Evolutionary conservation across 2,888 invertebrate species (phyloP).

Genomic region (Hydroisotoma schaefferi): DNA sequence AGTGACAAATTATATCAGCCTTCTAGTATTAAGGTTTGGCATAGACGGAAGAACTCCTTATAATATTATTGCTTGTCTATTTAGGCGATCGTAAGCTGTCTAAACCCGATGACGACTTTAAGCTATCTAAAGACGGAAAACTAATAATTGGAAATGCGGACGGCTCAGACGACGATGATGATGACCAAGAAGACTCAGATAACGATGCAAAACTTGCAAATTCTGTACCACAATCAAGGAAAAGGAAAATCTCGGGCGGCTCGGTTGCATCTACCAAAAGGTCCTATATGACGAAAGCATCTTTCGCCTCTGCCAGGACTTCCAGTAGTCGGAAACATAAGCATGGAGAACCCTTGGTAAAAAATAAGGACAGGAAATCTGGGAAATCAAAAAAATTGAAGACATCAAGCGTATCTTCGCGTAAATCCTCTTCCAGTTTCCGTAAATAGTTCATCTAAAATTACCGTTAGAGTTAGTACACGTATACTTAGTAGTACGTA

Average conservation of each 20-base stretch:
- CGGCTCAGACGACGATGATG: slow-evolving; percentile 24
- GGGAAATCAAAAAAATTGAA: slow-evolving; percentile 24
- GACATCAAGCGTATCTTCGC: slow-evolving; percentile 9
- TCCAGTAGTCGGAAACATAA: slow-evolving; percentile 9
- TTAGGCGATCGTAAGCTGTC: slow-evolving; percentile 35
- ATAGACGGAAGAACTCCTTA: background rate
- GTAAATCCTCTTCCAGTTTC: background rate
- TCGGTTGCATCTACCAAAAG: slow-evolving; percentile 26
- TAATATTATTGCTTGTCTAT: background rate
- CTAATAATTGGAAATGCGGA: slow-evolving; percentile 40
- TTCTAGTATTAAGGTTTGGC: background rate
- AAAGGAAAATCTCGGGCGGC: slow-evolving; percentile 5
- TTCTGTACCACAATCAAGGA: slow-evolving; percentile 6
- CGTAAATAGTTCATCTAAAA: background rate
- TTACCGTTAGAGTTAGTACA: too few relatives aligned
- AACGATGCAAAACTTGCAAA: slow-evolving; percentile 7
- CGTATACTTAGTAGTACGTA: too few relatives aligned
- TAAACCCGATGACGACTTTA: slow-evolving; percentile 36
- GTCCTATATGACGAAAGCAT: slow-evolving; percentile 9
- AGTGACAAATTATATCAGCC: slow-evolving; percentile 15
- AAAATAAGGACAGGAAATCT: background rate
- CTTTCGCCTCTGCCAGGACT: slow-evolving; percentile 7
- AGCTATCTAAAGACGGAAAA: slow-evolving; percentile 43
- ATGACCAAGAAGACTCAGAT: slow-evolving; percentile 11
- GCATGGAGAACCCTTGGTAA: slow-evolving; percentile 4